Conservation (phyloP, 2,113 vertebrate genomes). For the Chloebia gouldiae region DNA sequence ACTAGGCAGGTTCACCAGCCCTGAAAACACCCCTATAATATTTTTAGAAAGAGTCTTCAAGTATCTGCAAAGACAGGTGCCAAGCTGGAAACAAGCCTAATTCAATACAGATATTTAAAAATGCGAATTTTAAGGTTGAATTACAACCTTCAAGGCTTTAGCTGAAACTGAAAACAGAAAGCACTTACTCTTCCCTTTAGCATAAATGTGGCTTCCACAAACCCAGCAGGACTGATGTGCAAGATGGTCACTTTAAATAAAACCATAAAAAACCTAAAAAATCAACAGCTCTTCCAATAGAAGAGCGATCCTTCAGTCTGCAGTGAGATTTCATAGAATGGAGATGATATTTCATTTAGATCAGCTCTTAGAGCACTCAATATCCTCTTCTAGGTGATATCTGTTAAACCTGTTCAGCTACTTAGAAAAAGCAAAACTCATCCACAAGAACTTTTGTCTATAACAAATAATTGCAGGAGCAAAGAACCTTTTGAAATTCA, state of each 20-base stretch:
- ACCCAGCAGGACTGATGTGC: not conserved
- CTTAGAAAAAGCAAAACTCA: not conserved
- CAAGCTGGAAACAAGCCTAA: not conserved
- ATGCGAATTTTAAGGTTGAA: not conserved
- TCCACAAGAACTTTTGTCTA: not conserved
- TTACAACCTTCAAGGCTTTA: not conserved
- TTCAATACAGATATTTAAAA: not conserved
- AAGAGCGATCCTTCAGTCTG: not conserved
- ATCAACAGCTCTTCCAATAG: not conserved
- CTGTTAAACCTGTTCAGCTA: not conserved
- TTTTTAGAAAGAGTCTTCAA: not conserved
- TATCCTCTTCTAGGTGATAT: not conserved
- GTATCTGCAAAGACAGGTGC: not conserved
- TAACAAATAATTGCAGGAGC: not conserved
- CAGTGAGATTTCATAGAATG: not conserved
- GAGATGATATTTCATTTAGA: not conserved
- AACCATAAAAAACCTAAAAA: not conserved
- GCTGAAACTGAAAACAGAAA: not conserved
- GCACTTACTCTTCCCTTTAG: not conserved
- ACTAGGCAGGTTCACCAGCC: not conserved
- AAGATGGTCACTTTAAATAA: not conserved
- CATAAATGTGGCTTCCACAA: not conserved
- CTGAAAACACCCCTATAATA: not conserved
- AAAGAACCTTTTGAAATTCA: not conserved
- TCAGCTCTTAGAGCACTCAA: not conserved